Evolutionary conservation across 23 tunicate species (phyloP).

Genomic region (Trididemnum nubilum): DNA sequence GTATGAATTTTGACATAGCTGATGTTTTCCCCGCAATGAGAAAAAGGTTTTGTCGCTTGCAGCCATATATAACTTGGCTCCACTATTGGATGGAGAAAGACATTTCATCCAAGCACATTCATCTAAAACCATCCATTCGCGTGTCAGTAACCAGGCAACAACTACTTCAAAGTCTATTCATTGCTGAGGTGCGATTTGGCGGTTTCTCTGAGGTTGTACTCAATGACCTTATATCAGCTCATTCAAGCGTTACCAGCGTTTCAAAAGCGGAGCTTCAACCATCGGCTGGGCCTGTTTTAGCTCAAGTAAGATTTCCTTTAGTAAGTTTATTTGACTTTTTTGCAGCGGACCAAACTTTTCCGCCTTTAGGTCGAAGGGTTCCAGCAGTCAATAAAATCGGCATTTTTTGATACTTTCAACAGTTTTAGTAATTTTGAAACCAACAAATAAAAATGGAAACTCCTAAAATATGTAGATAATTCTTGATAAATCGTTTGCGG

Average conservation of each 20-base stretch:
- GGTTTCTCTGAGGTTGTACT: not conserved
- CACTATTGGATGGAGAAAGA: slow-evolving; percentile 53
- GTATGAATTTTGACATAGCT: slow-evolving; percentile 7
- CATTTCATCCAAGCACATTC: not conserved
- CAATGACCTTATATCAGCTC: not conserved
- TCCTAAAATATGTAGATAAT: too few species aligned
- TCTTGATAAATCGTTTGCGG: too few species aligned
- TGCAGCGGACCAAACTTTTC: too few species aligned
- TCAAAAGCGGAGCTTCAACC: not conserved
- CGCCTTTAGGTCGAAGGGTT: too few species aligned
- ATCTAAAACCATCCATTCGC: slow-evolving; percentile 42
- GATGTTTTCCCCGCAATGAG: slow-evolving; percentile 24
- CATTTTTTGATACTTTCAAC: too few species aligned
- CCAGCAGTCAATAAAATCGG: too few species aligned
- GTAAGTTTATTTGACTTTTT: too few species aligned
- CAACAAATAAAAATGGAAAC: too few species aligned
- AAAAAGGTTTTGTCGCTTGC: slow-evolving; percentile 54
- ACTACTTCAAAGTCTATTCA: slow-evolving; percentile 53
- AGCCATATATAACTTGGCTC: slow-evolving; percentile 70
- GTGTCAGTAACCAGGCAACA: slow-evolving; percentile 52
- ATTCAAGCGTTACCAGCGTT: not conserved
- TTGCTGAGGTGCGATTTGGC: slow-evolving; percentile 83
- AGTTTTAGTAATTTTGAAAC: too few species aligned
- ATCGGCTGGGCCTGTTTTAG: not conserved
- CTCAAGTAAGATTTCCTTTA: too few species aligned